A percentile compares a stretch with the other conserved stretches of the same genome.
Conservation (phyloP, 2,888 invertebrate species). For the Onchidella celtica region DNA sequence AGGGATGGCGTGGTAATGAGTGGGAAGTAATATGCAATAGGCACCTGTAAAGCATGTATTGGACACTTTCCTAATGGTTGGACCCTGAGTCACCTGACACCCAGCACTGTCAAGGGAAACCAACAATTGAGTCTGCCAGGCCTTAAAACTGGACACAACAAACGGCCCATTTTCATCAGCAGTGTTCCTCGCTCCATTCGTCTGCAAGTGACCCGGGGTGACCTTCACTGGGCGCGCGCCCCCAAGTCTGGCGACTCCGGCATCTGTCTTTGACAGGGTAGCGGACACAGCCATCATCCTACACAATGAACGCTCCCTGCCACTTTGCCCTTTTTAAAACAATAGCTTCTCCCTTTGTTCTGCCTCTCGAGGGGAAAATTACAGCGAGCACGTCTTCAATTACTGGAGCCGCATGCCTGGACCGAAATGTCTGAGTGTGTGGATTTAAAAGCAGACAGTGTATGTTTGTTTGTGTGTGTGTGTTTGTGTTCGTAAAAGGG, state of each 20-base stretch:
- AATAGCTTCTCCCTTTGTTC: neutral
- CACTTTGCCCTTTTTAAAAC: slow-evolving; percentile 7
- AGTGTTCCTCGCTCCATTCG: neutral
- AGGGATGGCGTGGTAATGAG: no score
- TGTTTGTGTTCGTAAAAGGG: neutral
- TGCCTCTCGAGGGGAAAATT: neutral
- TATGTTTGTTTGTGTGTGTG: neutral
- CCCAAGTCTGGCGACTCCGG: neutral
- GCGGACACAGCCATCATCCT: neutral
- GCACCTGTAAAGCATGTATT: no score
- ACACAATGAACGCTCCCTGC: slow-evolving; percentile 1
- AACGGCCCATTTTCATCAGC: no score
- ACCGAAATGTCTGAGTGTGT: neutral
- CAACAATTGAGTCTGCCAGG: no score
- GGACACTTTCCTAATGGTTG: no score
- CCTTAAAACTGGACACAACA: no score
- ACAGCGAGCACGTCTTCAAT: neutral
- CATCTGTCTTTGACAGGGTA: slow-evolving; percentile 21
- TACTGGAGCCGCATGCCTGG: no score
- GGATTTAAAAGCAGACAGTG: no score
- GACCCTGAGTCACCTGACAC: no score
- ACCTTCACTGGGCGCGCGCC: neutral
- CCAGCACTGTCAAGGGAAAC: no score
- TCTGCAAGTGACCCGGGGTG: neutral
- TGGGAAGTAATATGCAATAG: no score